These are phyloP conservation scores for Pyrocoelia pectoralis DNA, from an alignment of 2,888 invertebrate genomes.

Conservation along the genomic window DNA sequence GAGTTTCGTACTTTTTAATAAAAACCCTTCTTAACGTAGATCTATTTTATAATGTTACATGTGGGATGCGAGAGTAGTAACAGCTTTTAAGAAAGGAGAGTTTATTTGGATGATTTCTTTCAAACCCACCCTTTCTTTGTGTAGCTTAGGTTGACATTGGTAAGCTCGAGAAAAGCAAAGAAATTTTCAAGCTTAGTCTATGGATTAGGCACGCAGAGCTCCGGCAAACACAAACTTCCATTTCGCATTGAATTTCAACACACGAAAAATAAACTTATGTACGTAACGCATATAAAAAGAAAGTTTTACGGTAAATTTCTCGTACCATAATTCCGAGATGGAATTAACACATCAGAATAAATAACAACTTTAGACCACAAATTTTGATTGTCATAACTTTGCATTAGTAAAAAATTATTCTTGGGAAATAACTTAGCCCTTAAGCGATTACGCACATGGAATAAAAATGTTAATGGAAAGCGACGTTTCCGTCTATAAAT, in stretches of 20 bases:
- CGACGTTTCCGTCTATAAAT: slow-evolving; percentile 8
- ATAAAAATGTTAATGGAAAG: slow-evolving; percentile 7
- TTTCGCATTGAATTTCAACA: slow-evolving; percentile 15
- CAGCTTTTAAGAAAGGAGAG: slow-evolving; percentile 14
- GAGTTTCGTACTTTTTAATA: background rate
- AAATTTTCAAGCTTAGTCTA: slow-evolving; percentile 30
- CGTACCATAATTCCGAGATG: background rate
- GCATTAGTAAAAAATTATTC: background rate
- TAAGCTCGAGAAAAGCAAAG: slow-evolving; percentile 34
- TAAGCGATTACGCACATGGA: slow-evolving; percentile 10
- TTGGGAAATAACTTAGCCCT: background rate
- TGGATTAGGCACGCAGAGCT: slow-evolving; percentile 33
- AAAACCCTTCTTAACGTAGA: background rate
- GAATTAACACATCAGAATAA: slow-evolving; percentile 3
- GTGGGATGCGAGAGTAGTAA: slow-evolving; percentile 19
- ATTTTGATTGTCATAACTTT: background rate
- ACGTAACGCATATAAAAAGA: slow-evolving; percentile 4
- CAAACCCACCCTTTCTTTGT: slow-evolving; percentile 31
- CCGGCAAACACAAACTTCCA: slow-evolving; percentile 28
- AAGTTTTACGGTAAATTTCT: background rate
- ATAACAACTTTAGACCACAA: background rate
- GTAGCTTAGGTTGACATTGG: slow-evolving; percentile 26
- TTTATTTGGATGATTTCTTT: slow-evolving; percentile 33
- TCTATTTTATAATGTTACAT: slow-evolving; percentile 4
- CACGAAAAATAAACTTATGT: slow-evolving; percentile 17